These are phyloP conservation scores for Enteromius viviparus DNA, from an alignment of 2,797 vertebrate species.

Conservation along the genomic window DNA sequence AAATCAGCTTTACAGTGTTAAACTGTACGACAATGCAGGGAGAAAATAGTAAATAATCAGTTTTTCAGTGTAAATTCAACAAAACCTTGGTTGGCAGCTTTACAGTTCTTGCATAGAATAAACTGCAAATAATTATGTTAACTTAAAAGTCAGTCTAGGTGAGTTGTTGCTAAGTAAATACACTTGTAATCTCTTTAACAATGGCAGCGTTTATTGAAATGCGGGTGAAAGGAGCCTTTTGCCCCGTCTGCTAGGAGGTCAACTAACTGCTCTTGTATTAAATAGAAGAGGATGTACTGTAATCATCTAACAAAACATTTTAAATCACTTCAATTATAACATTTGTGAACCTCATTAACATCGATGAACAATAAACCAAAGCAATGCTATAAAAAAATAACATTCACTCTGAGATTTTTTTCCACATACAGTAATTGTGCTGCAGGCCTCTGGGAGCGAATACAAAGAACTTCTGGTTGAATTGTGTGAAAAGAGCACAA, in stretches of 20 bases:
- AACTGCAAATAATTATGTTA: background rate
- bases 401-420: conserved; percentile 1
- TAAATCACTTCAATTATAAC: conserved; percentile 37
- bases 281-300: conserved; percentile 1
- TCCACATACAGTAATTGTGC: conserved; percentile 40
- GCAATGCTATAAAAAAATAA: background rate
- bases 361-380: conserved; percentile 12
- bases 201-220: background rate
- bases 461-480: background rate
- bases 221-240: background rate
- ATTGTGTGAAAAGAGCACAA: background rate
- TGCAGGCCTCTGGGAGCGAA: conserved; percentile 16
- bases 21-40: background rate
- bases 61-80: background rate
- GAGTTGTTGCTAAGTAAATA: background rate
- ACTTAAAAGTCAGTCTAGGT: background rate
- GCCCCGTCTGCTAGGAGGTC: background rate
- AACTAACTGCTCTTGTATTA: conserved; percentile 2
- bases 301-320: conserved; percentile 1
- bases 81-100: background rate
- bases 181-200: conserved; percentile 8
- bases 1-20: background rate
- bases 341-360: conserved; percentile 20
- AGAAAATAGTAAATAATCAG: background rate
- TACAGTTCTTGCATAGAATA: background rate